Evolutionary conservation across 2,888 invertebrate species (phyloP), one percentile per base, ranked within the genome.

Genomic region (Xylota segnis): DNA sequence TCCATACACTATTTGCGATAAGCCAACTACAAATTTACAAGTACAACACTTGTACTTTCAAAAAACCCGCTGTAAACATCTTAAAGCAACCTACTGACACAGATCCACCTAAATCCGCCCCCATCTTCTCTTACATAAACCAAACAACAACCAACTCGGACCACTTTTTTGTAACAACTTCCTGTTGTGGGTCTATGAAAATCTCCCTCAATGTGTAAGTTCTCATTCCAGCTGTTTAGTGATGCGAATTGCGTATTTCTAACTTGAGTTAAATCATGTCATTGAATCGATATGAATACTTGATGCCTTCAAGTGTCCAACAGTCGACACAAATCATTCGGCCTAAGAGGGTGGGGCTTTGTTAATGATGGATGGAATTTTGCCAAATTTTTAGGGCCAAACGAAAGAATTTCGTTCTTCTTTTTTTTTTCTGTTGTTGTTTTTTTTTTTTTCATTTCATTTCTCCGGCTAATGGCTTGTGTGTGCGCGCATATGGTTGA

Each of bases 301-400:
- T 75, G 75, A 84, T 84, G 75, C 50, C 61, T 63, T 74, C 61
- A 56, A 78, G 83, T 68, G 68, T 65, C 71, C 71, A 59, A 61
- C 71, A 61, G 71, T 47, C 52, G 61, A 37, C 58, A 52, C 37
- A 52, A 70, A 52, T 81, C 74, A 59, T 59, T 74, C 74, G 56
- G 54, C 9, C 43, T n/a, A 16, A 12, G 23, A 29, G 75, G 71
- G 71, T 23, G 65, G 66, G 77, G 54, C 63, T 29, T n/a, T 45
- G 10, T 32, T 14, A 52, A 75, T 79, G 75, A 81, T 75, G 58
- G 54, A 71, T 81, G 84, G 81, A 84, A 65, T 54, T 65, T 81
- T 84, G 84, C 84, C 84, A 84, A 84, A 84, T 81, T 71, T 71
- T 71, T 76, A 81, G 84, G 84, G 81, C 84, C 75, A 84, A 75